Percentiles rank a stretch among this genome's conserved stretches.
These are phyloP conservation scores for Bombyx mandarina DNA, from an alignment of 1,140 invertebrate species.

Conservation along the genomic window DNA sequence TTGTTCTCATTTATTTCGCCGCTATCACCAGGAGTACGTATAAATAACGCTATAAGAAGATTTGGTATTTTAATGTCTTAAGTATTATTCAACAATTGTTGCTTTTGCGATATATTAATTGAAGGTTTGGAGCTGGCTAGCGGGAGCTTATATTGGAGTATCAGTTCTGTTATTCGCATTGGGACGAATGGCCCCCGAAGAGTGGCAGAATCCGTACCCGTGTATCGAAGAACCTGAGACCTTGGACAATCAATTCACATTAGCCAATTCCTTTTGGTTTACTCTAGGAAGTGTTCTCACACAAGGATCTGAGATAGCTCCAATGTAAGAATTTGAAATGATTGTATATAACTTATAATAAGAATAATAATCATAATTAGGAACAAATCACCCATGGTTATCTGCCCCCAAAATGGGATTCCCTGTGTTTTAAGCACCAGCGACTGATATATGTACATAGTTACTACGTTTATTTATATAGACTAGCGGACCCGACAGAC, in stretches of 20 bases:
- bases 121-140: constrained; percentile 86
- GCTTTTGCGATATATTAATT: constrained; percentile 11
- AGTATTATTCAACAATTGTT: constrained; percentile 4
- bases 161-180: constrained; percentile 85
- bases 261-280: constrained; percentile 89
- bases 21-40: constrained; percentile 77
- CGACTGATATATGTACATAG: not conserved
- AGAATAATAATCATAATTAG: too few relatives aligned
- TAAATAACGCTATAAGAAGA: not conserved
- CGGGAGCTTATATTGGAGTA: constrained; percentile 82
- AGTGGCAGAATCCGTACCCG: constrained; percentile 88
- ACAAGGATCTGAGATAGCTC: constrained; percentile 89
- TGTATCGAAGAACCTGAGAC: constrained; percentile 83
- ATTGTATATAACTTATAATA: constrained; percentile 38
- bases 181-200: constrained; percentile 82
- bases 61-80: not conserved
- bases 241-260: constrained; percentile 87
- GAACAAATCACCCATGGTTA: too few relatives aligned
- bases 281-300: constrained; percentile 86
- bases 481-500: too few relatives aligned
- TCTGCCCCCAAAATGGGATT: too few relatives aligned
- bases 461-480: not conserved
- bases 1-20: constrained; percentile 92
- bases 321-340: constrained; percentile 71
- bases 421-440: too few relatives aligned